Evolutionary conservation across 1,140 invertebrate genomes (phyloP).

Genomic region (Kradibia gibbosae): DNA sequence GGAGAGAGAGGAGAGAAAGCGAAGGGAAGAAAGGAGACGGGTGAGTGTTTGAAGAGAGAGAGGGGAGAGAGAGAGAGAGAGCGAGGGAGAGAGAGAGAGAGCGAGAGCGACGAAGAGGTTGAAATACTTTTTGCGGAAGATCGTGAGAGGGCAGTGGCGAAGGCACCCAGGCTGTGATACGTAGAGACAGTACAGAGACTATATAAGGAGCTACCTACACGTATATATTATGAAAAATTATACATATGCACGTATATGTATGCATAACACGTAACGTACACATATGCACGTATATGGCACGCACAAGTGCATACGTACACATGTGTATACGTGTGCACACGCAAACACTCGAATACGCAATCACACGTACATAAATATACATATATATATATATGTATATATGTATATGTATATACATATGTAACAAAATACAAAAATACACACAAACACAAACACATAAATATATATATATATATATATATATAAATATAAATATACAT

Average conservation of each 20-base stretch:
- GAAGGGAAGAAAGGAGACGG: constrained; percentile 7
- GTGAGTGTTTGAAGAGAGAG: not conserved
- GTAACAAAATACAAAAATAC: not conserved
- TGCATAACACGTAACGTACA: too few species aligned
- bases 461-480: not conserved
- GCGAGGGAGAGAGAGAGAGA: not conserved
- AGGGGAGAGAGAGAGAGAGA: constrained; percentile 24
- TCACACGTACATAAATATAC: not conserved
- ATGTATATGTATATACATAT: not conserved
- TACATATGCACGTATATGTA: too few species aligned
- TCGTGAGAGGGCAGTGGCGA: constrained; percentile 66
- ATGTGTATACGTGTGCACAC: not conserved
- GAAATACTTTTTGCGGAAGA: constrained; percentile 22
- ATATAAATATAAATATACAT: constrained; percentile 7
- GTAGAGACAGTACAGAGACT: constrained; percentile 73
- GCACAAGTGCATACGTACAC: not conserved
- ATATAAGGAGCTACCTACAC: constrained; percentile 71
- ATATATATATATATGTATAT: constrained; percentile 49
- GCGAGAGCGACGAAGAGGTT: not conserved
- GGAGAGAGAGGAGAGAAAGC: constrained; percentile 10
- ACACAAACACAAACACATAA: not conserved
- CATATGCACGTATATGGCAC: not conserved
- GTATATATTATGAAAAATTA: constrained; percentile 62
- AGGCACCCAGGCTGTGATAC: constrained; percentile 73
- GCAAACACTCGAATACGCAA: not conserved